Conservation (phyloP, 2,113 vertebrate species). For the Anas platyrhynchos region DNA sequence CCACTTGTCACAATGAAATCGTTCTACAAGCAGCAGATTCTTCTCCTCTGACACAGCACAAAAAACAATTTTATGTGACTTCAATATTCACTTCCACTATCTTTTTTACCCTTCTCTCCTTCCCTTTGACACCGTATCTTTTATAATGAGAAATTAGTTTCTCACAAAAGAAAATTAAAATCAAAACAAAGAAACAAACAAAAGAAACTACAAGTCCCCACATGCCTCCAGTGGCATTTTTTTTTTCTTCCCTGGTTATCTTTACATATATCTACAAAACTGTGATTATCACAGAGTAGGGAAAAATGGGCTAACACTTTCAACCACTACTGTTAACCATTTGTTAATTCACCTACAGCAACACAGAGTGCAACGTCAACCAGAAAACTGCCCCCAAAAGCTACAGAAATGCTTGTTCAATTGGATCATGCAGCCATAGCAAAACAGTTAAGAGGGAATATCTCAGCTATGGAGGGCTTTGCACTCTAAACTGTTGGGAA, state of each 20-base stretch:
- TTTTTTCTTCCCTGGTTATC: not conserved
- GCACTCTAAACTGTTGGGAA: not conserved
- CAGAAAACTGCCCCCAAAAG: not conserved
- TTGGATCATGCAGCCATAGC: not conserved
- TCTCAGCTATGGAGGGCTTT: not conserved
- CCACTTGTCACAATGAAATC: not conserved
- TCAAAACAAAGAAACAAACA: not conserved
- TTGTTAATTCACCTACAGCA: not conserved
- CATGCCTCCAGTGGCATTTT: not conserved
- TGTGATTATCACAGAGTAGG: accelerated
- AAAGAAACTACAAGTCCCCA: not conserved
- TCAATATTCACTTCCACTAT: not conserved
- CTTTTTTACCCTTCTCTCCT: not conserved
- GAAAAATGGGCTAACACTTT: not conserved
- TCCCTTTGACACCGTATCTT: not conserved
- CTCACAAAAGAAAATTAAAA: not conserved
- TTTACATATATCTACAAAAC: not conserved
- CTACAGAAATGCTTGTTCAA: not conserved
- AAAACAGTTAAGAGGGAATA: not conserved
- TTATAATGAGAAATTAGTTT: not conserved
- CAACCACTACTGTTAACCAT: not conserved
- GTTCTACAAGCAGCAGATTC: not conserved
- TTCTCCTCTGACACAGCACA: not conserved
- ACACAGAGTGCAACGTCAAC: not conserved
- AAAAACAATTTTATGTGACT: not conserved